Evolutionary conservation across 1,140 invertebrate species (phyloP), one percentile per base, ranked within the genome.

Genomic region (Bombus balteatus): DNA sequence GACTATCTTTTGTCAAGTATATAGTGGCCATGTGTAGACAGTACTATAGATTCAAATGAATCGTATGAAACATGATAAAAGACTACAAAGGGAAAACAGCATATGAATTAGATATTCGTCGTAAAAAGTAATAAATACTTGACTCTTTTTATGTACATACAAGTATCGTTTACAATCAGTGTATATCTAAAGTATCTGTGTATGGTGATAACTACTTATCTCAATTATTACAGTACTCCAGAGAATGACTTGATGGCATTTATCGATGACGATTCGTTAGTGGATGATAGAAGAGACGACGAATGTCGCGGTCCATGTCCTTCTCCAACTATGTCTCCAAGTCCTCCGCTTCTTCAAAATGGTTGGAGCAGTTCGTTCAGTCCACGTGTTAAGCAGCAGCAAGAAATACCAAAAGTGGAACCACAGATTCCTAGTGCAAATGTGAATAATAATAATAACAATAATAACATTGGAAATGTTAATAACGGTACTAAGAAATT

Each of bases 361-460:
- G 94, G 94, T 12, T 95, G 94, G 94, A 88, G 93, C 71, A 91
- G 89, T 15, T 89, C 92, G 32, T 75, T 85, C 12, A 88, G 86
- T 77, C 47, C 82, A 10, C 82, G 88, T n/a, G 79, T 83, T 66
- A 90, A 86, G 73, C 91, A 71, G 66, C 91, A 41, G 53, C 87
- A 88, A 34, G 91, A 86, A 81, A 82, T 81, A 65, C 70, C 81
- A 89, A 92, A 92, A 83, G 88, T 76, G n/a, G 91, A 91, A n/a
- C 66, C 87, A 41, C 90, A 91, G 32, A 77, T 81, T 41, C 81
- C 92, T 65, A 92, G 90, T 84, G 65, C 91, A 76, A 95, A 95
- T 88, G 92, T 95, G 71, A 95, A 96, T 86, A 95, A 95, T 83
- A 96, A 95, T 78, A 95, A 95, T 88, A 96, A 96, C 79, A 95